Conservation (phyloP, 2,797 vertebrate genomes). For the Eospalax fontanierii region DNA sequence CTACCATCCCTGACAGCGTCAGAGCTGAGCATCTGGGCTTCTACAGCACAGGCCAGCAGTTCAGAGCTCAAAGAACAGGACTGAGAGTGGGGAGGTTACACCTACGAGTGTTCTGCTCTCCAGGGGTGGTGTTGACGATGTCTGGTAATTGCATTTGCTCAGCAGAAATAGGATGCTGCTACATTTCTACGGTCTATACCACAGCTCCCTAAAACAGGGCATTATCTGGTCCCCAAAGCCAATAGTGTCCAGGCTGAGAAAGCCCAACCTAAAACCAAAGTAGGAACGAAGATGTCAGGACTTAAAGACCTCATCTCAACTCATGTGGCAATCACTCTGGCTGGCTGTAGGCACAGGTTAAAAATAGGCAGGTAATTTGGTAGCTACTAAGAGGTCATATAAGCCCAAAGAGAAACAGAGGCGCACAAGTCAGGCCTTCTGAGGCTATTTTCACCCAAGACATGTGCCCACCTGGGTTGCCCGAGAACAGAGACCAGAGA, state of each 20-base stretch:
- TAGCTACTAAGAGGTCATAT: slow-evolving; percentile 35
- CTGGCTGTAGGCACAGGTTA: not conserved
- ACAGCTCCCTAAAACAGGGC: fast-evolving
- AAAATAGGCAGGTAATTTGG: not conserved
- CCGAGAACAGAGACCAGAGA: fast-evolving
- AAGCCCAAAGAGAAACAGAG: not conserved
- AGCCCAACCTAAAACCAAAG: not conserved
- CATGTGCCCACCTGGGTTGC: not conserved
- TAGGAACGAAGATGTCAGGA: not conserved
- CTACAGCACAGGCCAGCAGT: fast-evolving
- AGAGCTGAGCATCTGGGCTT: not conserved
- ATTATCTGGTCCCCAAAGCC: fast-evolving
- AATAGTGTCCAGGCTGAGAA: fast-evolving
- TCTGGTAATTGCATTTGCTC: not conserved
- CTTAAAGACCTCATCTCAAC: fast-evolving
- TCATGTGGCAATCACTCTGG: not conserved
- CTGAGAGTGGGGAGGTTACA: fast-evolving
- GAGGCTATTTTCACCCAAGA: not conserved
- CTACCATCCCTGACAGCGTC: fast-evolving
- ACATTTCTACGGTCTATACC: fast-evolving
- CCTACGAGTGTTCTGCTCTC: not conserved
- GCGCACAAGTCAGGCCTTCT: fast-evolving
- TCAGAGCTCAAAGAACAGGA: not conserved
- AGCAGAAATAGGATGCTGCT: not conserved
- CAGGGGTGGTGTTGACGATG: not conserved